A percentile compares a stretch with the other conserved stretches of the same genome.
These are phyloP conservation scores for Dasyprocta punctata DNA, from an alignment of 2,113 vertebrate genomes.

Conservation along the genomic window DNA sequence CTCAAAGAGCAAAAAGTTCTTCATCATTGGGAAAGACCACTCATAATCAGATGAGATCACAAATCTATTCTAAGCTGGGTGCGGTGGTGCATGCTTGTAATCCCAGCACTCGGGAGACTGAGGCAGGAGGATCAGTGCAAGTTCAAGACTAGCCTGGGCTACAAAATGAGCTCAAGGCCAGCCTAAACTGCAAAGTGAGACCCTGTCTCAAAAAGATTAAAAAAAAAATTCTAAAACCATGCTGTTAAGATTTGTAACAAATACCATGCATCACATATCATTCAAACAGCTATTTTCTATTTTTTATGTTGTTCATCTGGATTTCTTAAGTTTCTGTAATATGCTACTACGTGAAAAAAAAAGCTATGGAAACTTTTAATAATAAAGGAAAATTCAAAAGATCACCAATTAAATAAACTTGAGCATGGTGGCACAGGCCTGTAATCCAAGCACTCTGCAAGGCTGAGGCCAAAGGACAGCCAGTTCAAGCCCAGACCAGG, in stretches of 20 bases:
- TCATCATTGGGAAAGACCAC: background rate
- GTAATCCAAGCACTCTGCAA: background rate
- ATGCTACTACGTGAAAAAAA: background rate
- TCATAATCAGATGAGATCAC: background rate
- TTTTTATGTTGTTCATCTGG: background rate
- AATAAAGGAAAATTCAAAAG: constrained; percentile 46
- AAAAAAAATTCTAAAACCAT: background rate
- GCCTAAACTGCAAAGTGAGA: no score
- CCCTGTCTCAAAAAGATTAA: no score
- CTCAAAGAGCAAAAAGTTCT: background rate
- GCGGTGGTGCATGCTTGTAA: no score
- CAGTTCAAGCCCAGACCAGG: background rate
- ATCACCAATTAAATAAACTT: background rate
- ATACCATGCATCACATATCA: background rate
- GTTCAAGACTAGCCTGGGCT: no score
- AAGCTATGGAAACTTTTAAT: constrained; percentile 4
- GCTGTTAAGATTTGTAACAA: constrained; percentile 4
- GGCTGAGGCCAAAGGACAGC: background rate
- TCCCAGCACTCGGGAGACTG: no score
- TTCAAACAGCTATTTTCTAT: background rate
- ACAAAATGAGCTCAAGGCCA: no score
- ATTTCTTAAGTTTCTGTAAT: constrained; percentile 40
- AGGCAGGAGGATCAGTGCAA: no score
- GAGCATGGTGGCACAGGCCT: background rate
- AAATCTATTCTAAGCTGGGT: background rate